Percentiles rank a stretch among this genome's conserved stretches.
phyloP scores from a whole-genome alignment of 2,888 invertebrate species.

The Phlogophora meticulosa region DNA sequence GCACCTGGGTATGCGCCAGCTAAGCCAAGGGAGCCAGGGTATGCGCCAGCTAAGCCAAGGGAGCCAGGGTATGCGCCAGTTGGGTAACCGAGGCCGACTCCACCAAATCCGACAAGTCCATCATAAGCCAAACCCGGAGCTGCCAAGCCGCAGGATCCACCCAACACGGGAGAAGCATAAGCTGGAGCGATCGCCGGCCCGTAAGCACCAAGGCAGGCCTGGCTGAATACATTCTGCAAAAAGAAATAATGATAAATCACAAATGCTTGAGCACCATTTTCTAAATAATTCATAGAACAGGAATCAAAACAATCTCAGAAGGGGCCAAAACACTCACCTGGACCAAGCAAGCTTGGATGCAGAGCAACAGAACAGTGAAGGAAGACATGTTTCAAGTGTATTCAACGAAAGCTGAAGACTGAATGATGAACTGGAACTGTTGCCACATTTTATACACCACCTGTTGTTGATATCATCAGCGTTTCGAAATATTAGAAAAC shows the following conservation, averaged over 20 bases:
- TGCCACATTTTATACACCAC: conserved; percentile 20
- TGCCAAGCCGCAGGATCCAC: conserved; percentile 9
- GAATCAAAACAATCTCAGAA: too few species aligned
- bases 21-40: too few species aligned
- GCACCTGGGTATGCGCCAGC: too few species aligned
- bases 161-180: conserved; percentile 5
- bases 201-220: conserved; percentile 5
- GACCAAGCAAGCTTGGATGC: conserved; percentile 57
- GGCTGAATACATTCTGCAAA: neutral
- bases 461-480: accelerated
- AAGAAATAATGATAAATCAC: too few species aligned
- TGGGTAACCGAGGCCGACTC: neutral
- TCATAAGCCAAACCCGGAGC: conserved; percentile 2
- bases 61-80: too few species aligned
- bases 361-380: conserved; percentile 48
- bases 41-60: too few species aligned
- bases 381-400: conserved; percentile 46
- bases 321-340: too few species aligned
- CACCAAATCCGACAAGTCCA: too few species aligned
- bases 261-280: too few species aligned
- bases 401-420: conserved; percentile 41
- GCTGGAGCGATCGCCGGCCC: conserved; percentile 4
- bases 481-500: conserved; percentile 16
- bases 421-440: conserved; percentile 8
- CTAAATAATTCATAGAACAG: too few species aligned